These are phyloP conservation scores for Lypha dubia DNA, from an alignment of 2,888 invertebrate genomes.

Conservation along the genomic window DNA sequence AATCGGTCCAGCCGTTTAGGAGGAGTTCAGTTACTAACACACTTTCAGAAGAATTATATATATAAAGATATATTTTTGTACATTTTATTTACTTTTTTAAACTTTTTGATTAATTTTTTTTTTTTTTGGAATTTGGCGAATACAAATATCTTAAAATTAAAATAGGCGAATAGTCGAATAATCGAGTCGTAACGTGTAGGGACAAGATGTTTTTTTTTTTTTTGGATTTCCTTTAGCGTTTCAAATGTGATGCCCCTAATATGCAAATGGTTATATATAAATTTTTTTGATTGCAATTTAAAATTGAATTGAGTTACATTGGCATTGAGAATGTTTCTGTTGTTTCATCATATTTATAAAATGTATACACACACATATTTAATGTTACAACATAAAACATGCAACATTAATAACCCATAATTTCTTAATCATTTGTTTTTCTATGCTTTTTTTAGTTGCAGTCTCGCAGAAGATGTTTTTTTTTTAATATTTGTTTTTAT, in stretches of 20 bases:
- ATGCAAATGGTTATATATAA: background rate
- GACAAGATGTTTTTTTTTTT: too few relatives aligned
- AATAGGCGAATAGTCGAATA: too few relatives aligned
- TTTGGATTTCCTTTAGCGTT: too few relatives aligned
- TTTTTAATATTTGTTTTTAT: background rate
- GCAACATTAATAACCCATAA: constrained; percentile 62
- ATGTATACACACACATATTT: constrained; percentile 3
- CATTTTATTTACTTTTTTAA: too few relatives aligned
- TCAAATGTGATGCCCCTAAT: background rate
- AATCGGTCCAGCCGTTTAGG: too few relatives aligned
- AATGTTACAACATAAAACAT: constrained; percentile 54
- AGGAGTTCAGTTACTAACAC: too few relatives aligned
- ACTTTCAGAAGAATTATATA: too few relatives aligned
- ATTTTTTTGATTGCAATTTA: constrained; percentile 22
- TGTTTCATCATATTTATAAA: background rate
- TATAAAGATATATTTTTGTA: too few relatives aligned
- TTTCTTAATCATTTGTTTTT: constrained; percentile 64
- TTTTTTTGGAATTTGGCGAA: too few relatives aligned
- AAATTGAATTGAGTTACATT: constrained; percentile 53
- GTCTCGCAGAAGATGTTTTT: constrained; percentile 22
- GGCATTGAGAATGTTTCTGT: constrained; percentile 43
- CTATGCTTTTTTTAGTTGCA: constrained; percentile 1
- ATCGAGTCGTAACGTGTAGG: too few relatives aligned
- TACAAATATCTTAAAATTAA: too few relatives aligned
- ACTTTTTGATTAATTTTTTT: too few relatives aligned